Evolutionary conservation across 2,113 vertebrate species (phyloP), one percentile per base, ranked within the genome.

Genomic region (Triplophysa rosa): DNA sequence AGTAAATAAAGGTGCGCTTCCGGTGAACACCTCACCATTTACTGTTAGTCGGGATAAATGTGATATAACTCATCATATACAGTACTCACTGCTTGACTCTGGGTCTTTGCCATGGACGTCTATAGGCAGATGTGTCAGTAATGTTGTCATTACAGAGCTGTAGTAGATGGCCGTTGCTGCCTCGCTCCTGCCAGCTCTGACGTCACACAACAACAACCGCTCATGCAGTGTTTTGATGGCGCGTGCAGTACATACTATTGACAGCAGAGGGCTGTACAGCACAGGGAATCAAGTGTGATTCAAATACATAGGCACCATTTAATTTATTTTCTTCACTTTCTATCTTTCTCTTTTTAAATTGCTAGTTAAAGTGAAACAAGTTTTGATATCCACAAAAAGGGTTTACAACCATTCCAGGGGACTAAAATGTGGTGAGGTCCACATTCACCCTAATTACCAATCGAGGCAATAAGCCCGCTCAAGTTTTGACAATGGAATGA

Each of bases 191-290:
- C 93, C 91, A 89, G 88, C 88, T 90, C 90, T 94, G 94, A 95
- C 94, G 95, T 95, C 94, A 92, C 92, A 93, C 93, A 94, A 93
- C 95, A 97, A 96, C 95, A 97, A 96, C 94, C 89, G 94, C 59
- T 75, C 59, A 42, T 17, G 56, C 70, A 71, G 59, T 16, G 69
- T 11, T 52, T 24, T 45, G 11, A 4, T 17, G n/a, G 23, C 24
- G 54, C 11, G 24, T 3, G 68, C 24, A 56, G 14, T 8, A 13
- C 68, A 0, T 11, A 1, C 26, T 13, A 4, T 13, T 1, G 64
- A 10, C 77, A 76, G 77, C 33, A 83, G 77, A 83, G 70, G 71
- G 77, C 45, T 49, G 77, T 47, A 76, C 13, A 23, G 21, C 21
- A 29, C 52, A 7, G 8, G 3, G 21, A 12, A 64, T 72, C 54